Percentiles rank a stretch among this genome's conserved stretches.
phyloP scores from a whole-genome alignment of 2,888 invertebrate genomes.

The Emmelina monodactyla region DNA sequence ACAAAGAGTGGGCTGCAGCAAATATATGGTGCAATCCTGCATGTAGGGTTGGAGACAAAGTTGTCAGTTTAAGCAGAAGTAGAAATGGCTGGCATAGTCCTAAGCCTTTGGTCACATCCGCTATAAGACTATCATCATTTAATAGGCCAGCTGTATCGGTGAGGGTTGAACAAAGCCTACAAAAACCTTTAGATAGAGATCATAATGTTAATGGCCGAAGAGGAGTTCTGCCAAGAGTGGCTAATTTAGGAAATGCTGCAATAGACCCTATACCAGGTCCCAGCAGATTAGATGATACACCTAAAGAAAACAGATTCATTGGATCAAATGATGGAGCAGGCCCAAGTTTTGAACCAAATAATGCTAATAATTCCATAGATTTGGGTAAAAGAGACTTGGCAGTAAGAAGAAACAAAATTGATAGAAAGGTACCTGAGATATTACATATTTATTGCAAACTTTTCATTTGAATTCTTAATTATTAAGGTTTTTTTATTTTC shows the following conservation, averaged over 20 bases:
- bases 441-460: constrained; percentile 1
- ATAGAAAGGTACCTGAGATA: constrained; percentile 11
- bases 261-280: constrained; percentile 53
- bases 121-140: constrained; percentile 50
- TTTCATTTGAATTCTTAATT: constrained; percentile 1
- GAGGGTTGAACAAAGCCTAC: constrained; percentile 54
- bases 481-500: constrained; percentile 16
- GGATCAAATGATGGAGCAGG: constrained; percentile 24
- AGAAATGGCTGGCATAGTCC: constrained; percentile 61
- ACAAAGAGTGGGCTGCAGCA: constrained; percentile 81
- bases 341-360: constrained; percentile 27
- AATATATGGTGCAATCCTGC: constrained; percentile 95
- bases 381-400: constrained; percentile 37
- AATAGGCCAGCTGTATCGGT: constrained; percentile 52
- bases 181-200: constrained; percentile 68
- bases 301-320: constrained; percentile 26
- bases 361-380: constrained; percentile 27
- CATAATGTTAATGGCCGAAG: constrained; percentile 77
- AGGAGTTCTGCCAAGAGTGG: constrained; percentile 59
- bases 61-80: constrained; percentile 76
- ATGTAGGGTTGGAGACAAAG: constrained; percentile 78
- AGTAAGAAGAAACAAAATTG: constrained; percentile 44
- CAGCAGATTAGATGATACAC: constrained; percentile 34
- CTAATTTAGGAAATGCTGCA: constrained; percentile 27
- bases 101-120: constrained; percentile 63